Conservation (phyloP, 2,113 vertebrate genomes). For the Oenanthe oenanthe region DNA sequence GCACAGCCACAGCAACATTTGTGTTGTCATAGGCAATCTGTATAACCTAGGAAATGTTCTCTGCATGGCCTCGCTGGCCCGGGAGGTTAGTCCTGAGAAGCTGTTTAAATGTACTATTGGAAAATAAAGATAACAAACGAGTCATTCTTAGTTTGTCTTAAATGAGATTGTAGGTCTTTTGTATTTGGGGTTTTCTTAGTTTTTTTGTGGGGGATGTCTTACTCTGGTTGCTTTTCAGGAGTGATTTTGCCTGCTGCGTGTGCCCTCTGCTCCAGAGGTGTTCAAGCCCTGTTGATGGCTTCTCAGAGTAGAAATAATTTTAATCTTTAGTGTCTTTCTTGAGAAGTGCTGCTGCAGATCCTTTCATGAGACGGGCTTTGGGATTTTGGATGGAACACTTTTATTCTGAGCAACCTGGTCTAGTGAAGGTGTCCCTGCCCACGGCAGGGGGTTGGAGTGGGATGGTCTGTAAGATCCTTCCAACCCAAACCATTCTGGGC, state of each 20-base stretch:
- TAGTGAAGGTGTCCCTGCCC: background rate
- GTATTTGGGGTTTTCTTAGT: background rate
- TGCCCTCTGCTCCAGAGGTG: background rate
- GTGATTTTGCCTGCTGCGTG: background rate
- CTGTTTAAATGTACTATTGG: conserved; percentile 60
- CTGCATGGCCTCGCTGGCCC: background rate
- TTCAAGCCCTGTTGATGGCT: background rate
- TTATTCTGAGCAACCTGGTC: background rate
- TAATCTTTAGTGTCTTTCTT: background rate
- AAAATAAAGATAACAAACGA: conserved; percentile 51
- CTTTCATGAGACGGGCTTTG: background rate
- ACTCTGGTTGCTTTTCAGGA: background rate
- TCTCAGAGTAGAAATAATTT: background rate
- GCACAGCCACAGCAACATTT: background rate
- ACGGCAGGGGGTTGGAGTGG: background rate
- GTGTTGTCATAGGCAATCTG: background rate
- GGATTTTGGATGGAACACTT: background rate
- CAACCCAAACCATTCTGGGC: background rate
- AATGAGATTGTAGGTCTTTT: background rate
- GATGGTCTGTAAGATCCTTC: background rate
- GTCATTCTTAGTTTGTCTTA: conserved; percentile 13
- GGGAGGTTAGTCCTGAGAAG: conserved; percentile 18
- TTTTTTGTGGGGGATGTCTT: background rate
- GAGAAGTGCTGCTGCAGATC: background rate
- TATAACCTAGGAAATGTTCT: conserved; percentile 19